Base-by-base conservation (phyloP, 2,113 vertebrate genomes). In the Trochalopteron elliotii region DNA sequence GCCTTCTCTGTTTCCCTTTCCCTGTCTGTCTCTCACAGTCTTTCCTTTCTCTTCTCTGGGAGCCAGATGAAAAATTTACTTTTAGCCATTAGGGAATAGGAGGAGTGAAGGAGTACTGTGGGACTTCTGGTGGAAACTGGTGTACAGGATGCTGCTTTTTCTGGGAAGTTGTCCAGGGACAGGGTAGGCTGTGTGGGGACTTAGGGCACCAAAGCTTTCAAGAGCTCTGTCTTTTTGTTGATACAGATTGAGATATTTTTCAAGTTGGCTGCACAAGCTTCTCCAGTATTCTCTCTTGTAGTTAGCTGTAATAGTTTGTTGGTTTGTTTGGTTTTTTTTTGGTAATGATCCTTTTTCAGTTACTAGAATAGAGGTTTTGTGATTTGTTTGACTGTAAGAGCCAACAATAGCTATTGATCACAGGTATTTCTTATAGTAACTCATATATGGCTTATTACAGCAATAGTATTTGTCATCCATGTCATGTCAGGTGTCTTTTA, bases 31-130 rank as follows among this genome's bases (percentile, higher is more conserved):
- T 86, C 72, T 90, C 83, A 94, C 94, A 90, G 74, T 57, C 63
- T 86, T 94, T 55, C 47, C 83, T 83, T 50, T 86, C 35, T 81
- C 9, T 67, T 84, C 89, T 59, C 60, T 94, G 93, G 56, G 93
- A 95, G 86, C 68, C 20, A 31, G 57, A 68, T 71, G 80, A 87
- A 95, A 92, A 95, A 92, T 89, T 81, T 87, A 28, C 39, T 94
- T 90, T 94, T 35, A 55, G 80, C 33, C 89, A 11, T 88, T 39
- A 81, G 93, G 95, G 94, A 95, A 92, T 92, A 97, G 91, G 80
- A 83, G 88, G 86, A 89, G 45, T 71, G 44, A 75, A 70, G 60
- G 35, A 90, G 40, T 67, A 40, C 86, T 95, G 93, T 93, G 95
- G 86, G 94, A 94, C 64, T 89, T 90, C 17, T 64, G 52, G 33